A percentile compares a stretch with the other conserved stretches of the same genome.
Evolutionary conservation across 2,113 vertebrate genomes (phyloP).

Genomic region (Motacilla alba): DNA sequence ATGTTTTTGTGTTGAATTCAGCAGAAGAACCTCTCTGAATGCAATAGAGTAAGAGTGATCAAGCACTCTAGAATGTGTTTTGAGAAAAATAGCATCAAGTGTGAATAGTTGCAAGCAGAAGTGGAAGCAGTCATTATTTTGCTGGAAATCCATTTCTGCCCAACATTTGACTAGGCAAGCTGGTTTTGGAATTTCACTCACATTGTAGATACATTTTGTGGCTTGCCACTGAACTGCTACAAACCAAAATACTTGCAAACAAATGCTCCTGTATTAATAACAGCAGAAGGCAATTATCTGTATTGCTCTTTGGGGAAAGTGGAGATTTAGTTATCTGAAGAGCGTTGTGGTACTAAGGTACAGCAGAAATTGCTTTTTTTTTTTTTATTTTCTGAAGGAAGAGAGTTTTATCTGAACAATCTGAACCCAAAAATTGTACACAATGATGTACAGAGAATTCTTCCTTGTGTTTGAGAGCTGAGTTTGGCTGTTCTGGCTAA

Average conservation of each 20-base stretch:
- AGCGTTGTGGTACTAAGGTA: not conserved
- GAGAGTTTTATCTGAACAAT: not conserved
- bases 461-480: not conserved
- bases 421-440: not conserved
- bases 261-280: constrained; percentile 33
- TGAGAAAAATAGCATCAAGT: not conserved
- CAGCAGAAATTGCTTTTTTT: not conserved
- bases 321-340: not conserved
- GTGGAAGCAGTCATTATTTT: not conserved
- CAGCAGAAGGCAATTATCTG: not conserved
- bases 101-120: not conserved
- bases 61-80: not conserved
- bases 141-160: not conserved
- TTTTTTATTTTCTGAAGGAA: not conserved
- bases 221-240: too few species aligned
- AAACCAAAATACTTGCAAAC: not conserved
- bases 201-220: too few species aligned
- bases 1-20: not conserved
- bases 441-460: rapidly evolving
- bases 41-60: not conserved
- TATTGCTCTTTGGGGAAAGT: not conserved
- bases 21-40: not conserved
- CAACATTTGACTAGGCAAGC: not conserved
- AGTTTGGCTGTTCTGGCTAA: not conserved
- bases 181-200: not conserved